Evolutionary conservation across 92 coral and sea anemone genomes (phyloP).

Genomic region (Phenganax subtilis): DNA sequence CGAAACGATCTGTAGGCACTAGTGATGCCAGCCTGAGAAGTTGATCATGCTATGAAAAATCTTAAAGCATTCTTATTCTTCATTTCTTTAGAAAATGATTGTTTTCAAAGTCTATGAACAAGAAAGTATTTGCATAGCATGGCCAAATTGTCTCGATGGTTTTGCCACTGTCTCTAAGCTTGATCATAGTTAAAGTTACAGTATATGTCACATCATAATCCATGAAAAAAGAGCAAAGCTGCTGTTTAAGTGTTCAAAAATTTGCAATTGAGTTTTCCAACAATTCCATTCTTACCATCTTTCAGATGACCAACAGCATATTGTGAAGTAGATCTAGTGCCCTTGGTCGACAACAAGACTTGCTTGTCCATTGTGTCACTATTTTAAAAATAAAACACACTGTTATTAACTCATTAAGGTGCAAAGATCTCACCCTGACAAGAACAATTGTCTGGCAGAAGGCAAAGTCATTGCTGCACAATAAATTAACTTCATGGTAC

Average conservation of each 20-base stretch:
- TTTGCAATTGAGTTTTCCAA: no score
- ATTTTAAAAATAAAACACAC: background rate
- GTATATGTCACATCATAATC: background rate
- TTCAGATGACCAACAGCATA: constrained; percentile 76
- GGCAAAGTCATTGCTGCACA: background rate
- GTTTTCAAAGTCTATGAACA: no score
- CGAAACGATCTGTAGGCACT: no score
- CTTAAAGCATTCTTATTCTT: no score
- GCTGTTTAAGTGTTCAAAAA: background rate
- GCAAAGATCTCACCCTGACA: background rate
- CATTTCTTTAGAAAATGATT: no score
- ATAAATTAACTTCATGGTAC: no score
- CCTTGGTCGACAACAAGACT: constrained; percentile 67
- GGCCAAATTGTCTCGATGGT: background rate
- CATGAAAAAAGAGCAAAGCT: background rate
- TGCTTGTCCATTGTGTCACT: constrained; percentile 94
- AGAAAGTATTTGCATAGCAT: no score
- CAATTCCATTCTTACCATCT: constrained; percentile 53
- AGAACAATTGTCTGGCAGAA: background rate
- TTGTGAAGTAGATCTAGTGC: constrained; percentile 63
- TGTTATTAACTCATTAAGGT: background rate
- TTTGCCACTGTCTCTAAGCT: background rate
- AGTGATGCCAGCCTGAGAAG: no score
- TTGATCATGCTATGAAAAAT: no score
- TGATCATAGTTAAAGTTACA: background rate